Base-by-base conservation (phyloP, 2,888 invertebrate genomes). In the Lasioglossum calceatum region DNA sequence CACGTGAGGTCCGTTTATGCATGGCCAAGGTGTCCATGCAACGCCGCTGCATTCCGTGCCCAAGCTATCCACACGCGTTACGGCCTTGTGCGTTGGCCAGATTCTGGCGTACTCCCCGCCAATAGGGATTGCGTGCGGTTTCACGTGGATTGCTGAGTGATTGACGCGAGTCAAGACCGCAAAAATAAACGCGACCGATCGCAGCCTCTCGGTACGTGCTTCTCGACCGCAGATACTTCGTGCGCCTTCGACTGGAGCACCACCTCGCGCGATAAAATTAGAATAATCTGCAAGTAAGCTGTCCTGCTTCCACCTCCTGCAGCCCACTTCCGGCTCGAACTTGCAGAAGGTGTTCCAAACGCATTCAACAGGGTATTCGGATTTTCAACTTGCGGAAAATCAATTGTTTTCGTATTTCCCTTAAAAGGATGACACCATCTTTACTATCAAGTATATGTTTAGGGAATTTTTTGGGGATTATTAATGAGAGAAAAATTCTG, bases 81-180 rank as follows among this genome's bases (percentile, higher is more conserved):
- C 77, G 90, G 32, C 44, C 50, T 75, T 77, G 88, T 81, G 82
- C 82, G 77, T 75, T 78, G 75, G 77, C 82, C 90, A 86, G 81
- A 90, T 83, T 82, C 81, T 54, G 27, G 86, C 64, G 50, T 87
- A 79, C 79, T 81, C 91, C 86, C 64, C 82, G 87, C 90, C 82
- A 89, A 89, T 84, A 84, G 86, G 90, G 88, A 90, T 90, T 89
- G 91, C 86, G 89, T 92, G 93, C 85, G 92, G 92, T 93, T 92
- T 92, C 87, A 84, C 91, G 88, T 88, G 90, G 90, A 90, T 90
- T 89, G 89, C 86, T 82, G 89, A 91, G 86, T 89, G 91, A 92
- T 92, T 88, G 89, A 92, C 90, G 87, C 83, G 84, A 89, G 85
- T 77, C 85, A 85, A 89, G 88, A 90, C 92, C 92, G 89, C 93